Evolutionary conservation across 1,140 invertebrate genomes (phyloP), one percentile per base, ranked within the genome.

Genomic region (Pogonomyrmex barbatus): DNA sequence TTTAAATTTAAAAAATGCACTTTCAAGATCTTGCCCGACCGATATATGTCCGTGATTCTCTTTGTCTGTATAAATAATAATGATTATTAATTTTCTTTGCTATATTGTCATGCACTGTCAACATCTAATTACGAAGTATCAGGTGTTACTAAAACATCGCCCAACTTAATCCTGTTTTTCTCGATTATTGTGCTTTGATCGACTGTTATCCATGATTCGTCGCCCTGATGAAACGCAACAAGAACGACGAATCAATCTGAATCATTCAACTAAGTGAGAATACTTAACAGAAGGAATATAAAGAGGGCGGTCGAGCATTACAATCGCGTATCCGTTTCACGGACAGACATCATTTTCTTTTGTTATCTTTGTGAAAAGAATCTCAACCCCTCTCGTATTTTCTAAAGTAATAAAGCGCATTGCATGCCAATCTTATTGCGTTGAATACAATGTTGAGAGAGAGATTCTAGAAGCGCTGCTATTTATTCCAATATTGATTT

Each of bases 121-220:
- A 68, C 54, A 56, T 63, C 60, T 90, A 90, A 90, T 90, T 91
- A 90, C 45, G 58, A 50, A 73, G 81, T 88, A 91, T 91, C 91
- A 91, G 91, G 91, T 91, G 91, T 91, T 90, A 88, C 65, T 71
- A 83, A 68, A 14, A 60, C n/a, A 63, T 71, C 85, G 52, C 68
- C 70, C 36, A 58, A 62, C 9, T 30, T 60, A 62, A 83, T 30
- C 77, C 54, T 58, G 24, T 39, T 77, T 79, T 60, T 42, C 73
- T 63, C 52, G 78, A 87, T 91, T 77, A 91, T 91, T 91, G 90
- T 91, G 73, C 58, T 54, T 78, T 47, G 58, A 24, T 79, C 76
- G 85, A 87, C 73, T 89, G 85, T 91, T 91, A 91, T 82, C 17
- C 60, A 89, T 82, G 87, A 85, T 85, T 91, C 90, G 77, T 91